A percentile compares a stretch with the other conserved stretches of the same genome.
phyloP scores from a whole-genome alignment of 1,140 invertebrate species.

The Pissodes strobi region DNA sequence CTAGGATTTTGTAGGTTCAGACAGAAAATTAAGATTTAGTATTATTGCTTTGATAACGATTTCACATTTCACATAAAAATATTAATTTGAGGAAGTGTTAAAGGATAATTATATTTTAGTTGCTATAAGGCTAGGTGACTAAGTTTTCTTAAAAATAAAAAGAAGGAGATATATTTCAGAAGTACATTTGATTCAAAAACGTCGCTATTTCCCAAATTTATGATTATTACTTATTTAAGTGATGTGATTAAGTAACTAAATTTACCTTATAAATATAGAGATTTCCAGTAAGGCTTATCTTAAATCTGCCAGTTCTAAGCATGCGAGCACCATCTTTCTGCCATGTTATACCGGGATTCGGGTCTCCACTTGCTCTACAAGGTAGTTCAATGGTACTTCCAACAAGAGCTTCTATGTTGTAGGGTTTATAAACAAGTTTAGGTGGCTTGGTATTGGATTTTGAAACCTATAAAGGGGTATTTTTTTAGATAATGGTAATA shows the following conservation, averaged over 20 bases:
- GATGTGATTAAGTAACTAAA: background rate
- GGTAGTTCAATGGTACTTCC: constrained; percentile 78
- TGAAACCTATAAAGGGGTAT: constrained; percentile 8
- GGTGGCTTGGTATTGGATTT: constrained; percentile 62
- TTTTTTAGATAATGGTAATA: background rate
- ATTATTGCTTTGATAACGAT: too few relatives aligned
- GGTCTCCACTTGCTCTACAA: constrained; percentile 80
- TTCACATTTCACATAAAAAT: too few relatives aligned
- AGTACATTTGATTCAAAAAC: too few relatives aligned
- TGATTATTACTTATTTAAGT: too few relatives aligned
- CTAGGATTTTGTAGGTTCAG: too few relatives aligned
- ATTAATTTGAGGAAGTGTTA: too few relatives aligned
- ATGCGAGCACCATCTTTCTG: constrained; percentile 72
- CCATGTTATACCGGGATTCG: constrained; percentile 77
- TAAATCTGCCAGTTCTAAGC: constrained; percentile 60
- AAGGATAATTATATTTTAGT: too few relatives aligned
- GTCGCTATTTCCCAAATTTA: too few relatives aligned
- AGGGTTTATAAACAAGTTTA: constrained; percentile 68
- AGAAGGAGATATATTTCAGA: too few relatives aligned
- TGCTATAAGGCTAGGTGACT: too few relatives aligned
- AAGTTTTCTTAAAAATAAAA: too few relatives aligned
- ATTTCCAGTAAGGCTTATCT: constrained; percentile 70
- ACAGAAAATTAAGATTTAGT: too few relatives aligned
- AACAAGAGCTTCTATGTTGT: constrained; percentile 68
- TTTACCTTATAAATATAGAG: constrained; percentile 73